Evolutionary conservation across 2,113 vertebrate genomes (phyloP), one percentile per base, ranked within the genome.

Genomic region (Semnornis frantzii): DNA sequence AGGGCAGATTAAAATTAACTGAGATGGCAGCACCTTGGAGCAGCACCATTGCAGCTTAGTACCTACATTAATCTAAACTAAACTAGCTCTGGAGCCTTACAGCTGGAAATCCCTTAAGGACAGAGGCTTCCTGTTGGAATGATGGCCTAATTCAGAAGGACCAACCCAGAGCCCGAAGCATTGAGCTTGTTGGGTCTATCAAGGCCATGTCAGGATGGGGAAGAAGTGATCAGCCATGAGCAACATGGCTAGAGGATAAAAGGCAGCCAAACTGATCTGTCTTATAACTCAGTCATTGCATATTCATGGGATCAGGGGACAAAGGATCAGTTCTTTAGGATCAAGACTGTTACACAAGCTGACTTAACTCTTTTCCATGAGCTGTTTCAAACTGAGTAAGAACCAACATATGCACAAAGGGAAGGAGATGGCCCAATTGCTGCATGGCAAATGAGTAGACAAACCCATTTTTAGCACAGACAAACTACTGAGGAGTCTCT

Each of bases 61-160:
- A 19, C 44, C 54, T 28, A 7, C 8, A 86, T 92, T 89, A 82
- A 90, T 92, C 64, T 87, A 85, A 96, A 92, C 88, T 78, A 91
- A 94, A 92, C 82, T 88, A 89, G 46, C 21, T 75, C 70, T 44
- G 60, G 55, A 89, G 50, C 48, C 72, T 90, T 90, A 58, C 74
- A 94, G 63, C 31, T 92, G 74, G 80, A 94, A 94, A 92, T 69
- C 34, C 52, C 16, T 57, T 27, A 42, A 66, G 89, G 55, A 50
- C 82, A 92, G 78, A 52, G 58, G 39, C 64, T 80, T 90, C 48
- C 82, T 87, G 14, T 84, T 94, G 79, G 76, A 95, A 72, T 73
- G 76, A 34, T 11, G 72, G 64, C 1, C 7, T 21, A 48, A 34
- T 55, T 93, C 82, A 69, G 77, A 46, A 78, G 23, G 81, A 19